A percentile compares a stretch with the other conserved stretches of the same genome.
Conservation (phyloP, 2,113 vertebrate genomes). For the Trachemys scripta region DNA sequence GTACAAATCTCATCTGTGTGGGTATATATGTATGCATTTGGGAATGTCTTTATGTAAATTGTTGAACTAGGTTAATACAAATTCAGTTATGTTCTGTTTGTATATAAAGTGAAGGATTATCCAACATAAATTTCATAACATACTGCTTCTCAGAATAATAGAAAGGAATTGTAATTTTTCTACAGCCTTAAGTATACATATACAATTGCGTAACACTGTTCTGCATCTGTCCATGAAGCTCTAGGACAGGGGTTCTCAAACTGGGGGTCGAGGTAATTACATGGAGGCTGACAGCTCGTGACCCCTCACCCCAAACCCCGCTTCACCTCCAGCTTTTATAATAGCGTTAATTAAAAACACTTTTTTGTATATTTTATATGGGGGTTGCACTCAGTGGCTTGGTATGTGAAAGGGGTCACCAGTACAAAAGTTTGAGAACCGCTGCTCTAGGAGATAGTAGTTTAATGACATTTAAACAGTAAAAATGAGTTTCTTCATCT, state of each 20-base stretch:
- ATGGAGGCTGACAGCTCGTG: too few species aligned
- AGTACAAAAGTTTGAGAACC: too few species aligned
- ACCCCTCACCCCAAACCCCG: too few species aligned
- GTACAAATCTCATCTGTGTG: background rate
- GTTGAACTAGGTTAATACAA: accelerated
- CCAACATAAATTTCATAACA: background rate
- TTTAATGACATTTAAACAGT: background rate
- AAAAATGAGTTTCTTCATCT: background rate
- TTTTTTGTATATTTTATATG: too few species aligned
- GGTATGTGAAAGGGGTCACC: too few species aligned
- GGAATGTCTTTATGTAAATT: background rate
- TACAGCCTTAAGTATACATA: background rate
- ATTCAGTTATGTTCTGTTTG: background rate
- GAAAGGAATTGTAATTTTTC: background rate
- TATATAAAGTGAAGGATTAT: background rate
- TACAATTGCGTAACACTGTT: background rate
- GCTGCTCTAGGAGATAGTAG: background rate
- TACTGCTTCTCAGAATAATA: background rate
- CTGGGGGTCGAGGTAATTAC: too few species aligned
- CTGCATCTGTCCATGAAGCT: background rate
- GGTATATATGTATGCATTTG: background rate
- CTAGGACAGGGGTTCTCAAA: background rate
- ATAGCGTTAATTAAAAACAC: too few species aligned
- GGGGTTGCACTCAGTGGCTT: too few species aligned
- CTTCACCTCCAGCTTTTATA: too few species aligned